Base-by-base conservation (phyloP, 2,797 vertebrate species). In the Chaenodraco wilsoni region DNA sequence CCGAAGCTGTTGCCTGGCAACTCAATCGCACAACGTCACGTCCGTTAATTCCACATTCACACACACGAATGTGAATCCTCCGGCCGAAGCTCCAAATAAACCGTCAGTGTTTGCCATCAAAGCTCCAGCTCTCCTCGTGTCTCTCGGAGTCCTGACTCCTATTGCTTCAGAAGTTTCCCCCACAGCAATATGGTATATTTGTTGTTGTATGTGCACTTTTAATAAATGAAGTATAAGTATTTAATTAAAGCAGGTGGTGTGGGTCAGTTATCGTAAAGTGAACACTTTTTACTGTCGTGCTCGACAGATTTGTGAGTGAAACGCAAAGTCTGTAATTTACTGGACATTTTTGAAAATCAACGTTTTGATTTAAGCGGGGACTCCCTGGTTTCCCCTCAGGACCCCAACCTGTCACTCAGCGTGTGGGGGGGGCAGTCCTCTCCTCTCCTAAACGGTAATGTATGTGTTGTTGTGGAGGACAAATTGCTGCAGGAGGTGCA, bases 401-500 rank as follows among this genome's bases (percentile, higher is more conserved):
- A 50, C 21, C 64, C 73, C 49, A 50, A 40, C 23, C 69, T 60
- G 69, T 84, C 81, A 84, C 21, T 84, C 83, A 75, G 77, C 40
- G 9, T 13, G n/a, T 21, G 21, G 21, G 21, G 21, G 21, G 21
- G 21, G 65, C 67, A 82, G 66, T 77, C 79, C 15, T 72, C 86
- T 77, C 79, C 15, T 72, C 86, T 74, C 76, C 86, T 87, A 84
- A 89, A 89, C 12, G 69, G 84, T 91, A 86, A 91, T 92, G 90
- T 90, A 91, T 88, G 86, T 84, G 69, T 79, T 88, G 82, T 86
- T 87, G 82, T 83, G 73, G 73, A 77, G 82, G 89, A 93, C 92
- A 92, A 87, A 93, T 88, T 90, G 88, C 92, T 92, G 74, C 89
- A 90, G 91, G 92, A 91, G 89, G 19, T 80, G 85, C 49, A 83